Conservation (phyloP, 2,113 vertebrate species). For the Panthera leo region DNA sequence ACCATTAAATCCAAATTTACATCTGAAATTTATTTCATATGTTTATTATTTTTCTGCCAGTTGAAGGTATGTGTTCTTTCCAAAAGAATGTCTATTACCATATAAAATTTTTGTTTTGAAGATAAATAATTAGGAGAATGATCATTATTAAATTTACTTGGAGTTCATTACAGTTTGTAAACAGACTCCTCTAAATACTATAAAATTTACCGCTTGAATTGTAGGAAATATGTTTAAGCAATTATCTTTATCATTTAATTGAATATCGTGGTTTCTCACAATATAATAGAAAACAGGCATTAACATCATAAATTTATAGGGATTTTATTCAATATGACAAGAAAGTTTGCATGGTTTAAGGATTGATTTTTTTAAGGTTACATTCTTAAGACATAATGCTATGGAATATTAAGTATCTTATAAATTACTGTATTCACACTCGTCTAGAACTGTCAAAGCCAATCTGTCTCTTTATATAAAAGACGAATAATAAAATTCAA, state of each 20-base stretch:
- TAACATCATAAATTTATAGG: not conserved
- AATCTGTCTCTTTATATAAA: not conserved
- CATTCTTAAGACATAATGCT: not conserved
- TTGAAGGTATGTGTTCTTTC: not conserved
- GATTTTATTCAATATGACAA: not conserved
- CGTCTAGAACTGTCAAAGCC: not conserved
- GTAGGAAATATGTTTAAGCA: not conserved
- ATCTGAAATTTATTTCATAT: not conserved
- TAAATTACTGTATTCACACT: slow-evolving; percentile 60
- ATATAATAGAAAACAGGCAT: not conserved
- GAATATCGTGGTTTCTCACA: not conserved
- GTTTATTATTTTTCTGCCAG: not conserved
- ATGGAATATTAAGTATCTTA: not conserved
- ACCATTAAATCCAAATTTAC: not conserved
- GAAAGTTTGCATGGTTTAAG: not conserved
- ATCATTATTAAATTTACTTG: slow-evolving; percentile 31
- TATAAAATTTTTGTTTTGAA: not conserved
- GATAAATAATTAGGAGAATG: not conserved
- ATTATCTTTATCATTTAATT: slow-evolving; percentile 38
- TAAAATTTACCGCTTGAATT: slow-evolving; percentile 18
- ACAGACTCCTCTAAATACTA: not conserved
- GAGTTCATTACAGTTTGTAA: not conserved
- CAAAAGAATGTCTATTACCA: not conserved
- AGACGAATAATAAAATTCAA: not conserved
- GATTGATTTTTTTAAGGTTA: not conserved